A percentile compares a stretch with the other conserved stretches of the same genome.
phyloP scores from a whole-genome alignment of 2,888 invertebrate genomes.

The Augiades crinisus region DNA sequence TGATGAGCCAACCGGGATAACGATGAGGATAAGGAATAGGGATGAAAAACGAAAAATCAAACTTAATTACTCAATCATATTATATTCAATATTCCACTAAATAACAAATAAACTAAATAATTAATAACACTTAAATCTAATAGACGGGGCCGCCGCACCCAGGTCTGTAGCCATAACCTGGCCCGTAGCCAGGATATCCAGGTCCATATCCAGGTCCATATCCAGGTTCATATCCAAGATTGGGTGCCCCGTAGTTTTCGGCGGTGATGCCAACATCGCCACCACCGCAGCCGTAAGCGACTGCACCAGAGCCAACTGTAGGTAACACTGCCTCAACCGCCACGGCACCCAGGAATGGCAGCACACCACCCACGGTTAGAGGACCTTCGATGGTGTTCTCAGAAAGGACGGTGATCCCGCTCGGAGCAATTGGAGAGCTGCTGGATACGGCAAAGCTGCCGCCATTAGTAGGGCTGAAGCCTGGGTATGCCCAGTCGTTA shows the following conservation, averaged over 20 bases:
- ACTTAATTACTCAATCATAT: too few species aligned
- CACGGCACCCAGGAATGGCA: slow-evolving; percentile 53
- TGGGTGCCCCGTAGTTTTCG: slow-evolving; percentile 33
- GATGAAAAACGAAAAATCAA: too few species aligned
- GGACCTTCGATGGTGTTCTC: slow-evolving; percentile 52
- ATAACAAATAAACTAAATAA: slow-evolving; percentile 2
- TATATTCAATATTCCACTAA: too few species aligned
- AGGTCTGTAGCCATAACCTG: too few species aligned
- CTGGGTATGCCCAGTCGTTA: slow-evolving; percentile 19
- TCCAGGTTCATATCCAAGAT: slow-evolving; percentile 8
- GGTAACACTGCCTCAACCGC: slow-evolving; percentile 47
- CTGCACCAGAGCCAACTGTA: slow-evolving; percentile 45
- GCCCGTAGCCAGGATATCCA: too few species aligned
- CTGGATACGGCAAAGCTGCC: slow-evolving; percentile 48
- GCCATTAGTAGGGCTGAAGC: slow-evolving; percentile 46
- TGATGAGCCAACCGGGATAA: too few species aligned
- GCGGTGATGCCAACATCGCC: slow-evolving; percentile 43
- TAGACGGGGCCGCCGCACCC: slow-evolving; percentile 24
- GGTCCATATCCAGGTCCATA: too few species aligned
- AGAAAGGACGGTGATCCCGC: slow-evolving; percentile 48
- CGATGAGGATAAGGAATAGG: too few species aligned
- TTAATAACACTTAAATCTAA: slow-evolving; percentile 2
- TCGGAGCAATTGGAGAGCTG: slow-evolving; percentile 44
- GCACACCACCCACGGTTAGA: slow-evolving; percentile 44
- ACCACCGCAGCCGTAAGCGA: slow-evolving; percentile 50